Evolutionary conservation across 1,140 invertebrate species (phyloP), one percentile per base, ranked within the genome.

Genomic region (Drosophila santomea): DNA sequence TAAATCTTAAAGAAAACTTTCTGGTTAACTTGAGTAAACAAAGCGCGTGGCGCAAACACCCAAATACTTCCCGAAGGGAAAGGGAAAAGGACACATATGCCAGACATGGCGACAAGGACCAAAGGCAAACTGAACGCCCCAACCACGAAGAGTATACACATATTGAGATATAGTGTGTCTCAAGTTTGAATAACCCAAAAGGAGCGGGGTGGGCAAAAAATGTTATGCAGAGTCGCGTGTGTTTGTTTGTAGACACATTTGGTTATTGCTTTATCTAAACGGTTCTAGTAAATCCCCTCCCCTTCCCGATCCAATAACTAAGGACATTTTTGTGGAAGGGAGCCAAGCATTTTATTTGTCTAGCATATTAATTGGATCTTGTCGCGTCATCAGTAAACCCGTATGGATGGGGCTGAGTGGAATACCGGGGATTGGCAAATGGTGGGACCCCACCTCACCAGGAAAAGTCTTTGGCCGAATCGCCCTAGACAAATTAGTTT

Each of bases 1-100:
- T 89, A 89, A 89, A 89, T 89, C 84, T 89, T 89, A 84, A 89
- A 89, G 85, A 89, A 89, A 89, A 89, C 84, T 89, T 89, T 89
- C 80, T 88, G 84, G 85, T 89, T 89, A 90, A 90, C 77, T 89
- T 84, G 55, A 84, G 78, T 88, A 89, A 89, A 89, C 85, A 85
- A 85, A 58, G 68, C 66, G 74, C 80, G 63, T 60, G 69, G 64
- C 59, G 36, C 52, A 61, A 39, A 41, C 75, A 43, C 59, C 75
- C 57, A 60, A 71, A 71, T 57, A 71, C 63, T 55, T 54, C n/a
- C 39, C 41, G 17, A 17, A 8, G 32, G 48, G 28, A 51, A 7
- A 2, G 4, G 1, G 45, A 32, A 56, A 58, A 41, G 66, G 68
- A 72, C 52, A 72, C 68, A 72, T 72, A 72, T 72, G 68, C 66